Evolutionary conservation across 1,140 invertebrate genomes (phyloP), one percentile per base, ranked within the genome.

Genomic region (Pseudomyrmex sp.): DNA sequence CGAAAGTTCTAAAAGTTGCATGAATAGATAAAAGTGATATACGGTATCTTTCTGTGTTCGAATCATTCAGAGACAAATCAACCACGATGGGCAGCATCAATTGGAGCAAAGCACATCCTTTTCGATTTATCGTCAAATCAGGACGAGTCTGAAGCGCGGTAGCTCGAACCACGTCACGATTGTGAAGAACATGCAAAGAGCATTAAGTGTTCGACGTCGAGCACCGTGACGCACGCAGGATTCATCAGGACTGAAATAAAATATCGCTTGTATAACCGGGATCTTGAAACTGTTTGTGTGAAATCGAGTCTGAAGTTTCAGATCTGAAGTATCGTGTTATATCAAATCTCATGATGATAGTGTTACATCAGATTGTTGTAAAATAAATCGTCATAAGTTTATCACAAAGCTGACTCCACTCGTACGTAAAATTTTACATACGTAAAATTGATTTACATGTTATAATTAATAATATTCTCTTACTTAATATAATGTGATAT

Each of bases 141-240:
- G 84, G 66, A 88, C 72, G 61, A 90, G 89, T 70, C 83, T 89
- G 66, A 93, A 90, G 82, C 89, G 87, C 68, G 85, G 82, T 88
- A 90, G 86, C 77, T 84, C 89, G 85, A 90, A 91, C 66, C 91
- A 87, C 83, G 85, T 90, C 82, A 87, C 91, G 85, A 89, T 93
- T 59, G 89, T 91, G 85, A 92, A 84, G 75, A 92, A 86, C 84
- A 76, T 91, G 66, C 92, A 91, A 91, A 91, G 87, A 82, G 89
- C 90, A 82, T 83, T 92, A 56, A 92, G 83, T 73, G 52, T 88
- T 68, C 91, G 87, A 70, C 88, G 87, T 80, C 85, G 88, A 46
- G 85, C 90, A 84, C 86, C 88, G 44, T 93, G 80, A 93, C 66
- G 56, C 84, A 77, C 50, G 58, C 56, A 76, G 50, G n/a, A 66